A percentile compares a stretch with the other conserved stretches of the same genome.
Evolutionary conservation across 2,113 vertebrate genomes (phyloP).

Genomic region (Leptosomus discolor): DNA sequence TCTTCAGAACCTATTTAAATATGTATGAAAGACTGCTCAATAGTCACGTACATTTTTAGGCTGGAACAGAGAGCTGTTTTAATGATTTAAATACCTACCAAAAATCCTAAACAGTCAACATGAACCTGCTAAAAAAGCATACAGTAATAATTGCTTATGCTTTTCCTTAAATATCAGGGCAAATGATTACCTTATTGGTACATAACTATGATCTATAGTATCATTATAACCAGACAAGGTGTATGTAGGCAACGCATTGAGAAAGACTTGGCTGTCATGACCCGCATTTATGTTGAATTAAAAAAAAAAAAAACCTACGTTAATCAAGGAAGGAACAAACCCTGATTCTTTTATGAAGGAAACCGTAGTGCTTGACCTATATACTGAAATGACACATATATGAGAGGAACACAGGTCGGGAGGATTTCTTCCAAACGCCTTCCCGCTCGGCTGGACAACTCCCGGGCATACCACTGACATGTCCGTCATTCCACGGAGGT

Average conservation of each 20-base stretch:
- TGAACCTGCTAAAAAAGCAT: neutral
- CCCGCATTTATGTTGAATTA: neutral
- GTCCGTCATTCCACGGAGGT: neutral
- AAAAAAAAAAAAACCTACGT: no score
- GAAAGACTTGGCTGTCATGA: neutral
- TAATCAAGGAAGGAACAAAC: neutral
- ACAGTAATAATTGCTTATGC: neutral
- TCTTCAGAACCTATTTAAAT: slow-evolving; percentile 9
- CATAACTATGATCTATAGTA: neutral
- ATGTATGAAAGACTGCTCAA: slow-evolving; percentile 5
- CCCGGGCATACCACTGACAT: rapidly evolving
- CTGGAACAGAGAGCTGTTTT: neutral
- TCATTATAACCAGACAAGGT: neutral
- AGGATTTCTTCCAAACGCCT: neutral
- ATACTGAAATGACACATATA: neutral
- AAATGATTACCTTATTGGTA: neutral
- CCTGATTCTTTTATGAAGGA: neutral
- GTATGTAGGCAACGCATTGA: rapidly evolving
- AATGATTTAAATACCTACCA: neutral
- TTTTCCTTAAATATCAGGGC: neutral
- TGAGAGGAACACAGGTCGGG: neutral
- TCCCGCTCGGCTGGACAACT: neutral
- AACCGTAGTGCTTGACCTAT: neutral
- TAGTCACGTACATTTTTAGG: slow-evolving; percentile 10
- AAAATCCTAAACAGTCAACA: neutral